Evolutionary conservation across 2,888 invertebrate genomes (phyloP).

Genomic region (Drosophila barbarae): DNA sequence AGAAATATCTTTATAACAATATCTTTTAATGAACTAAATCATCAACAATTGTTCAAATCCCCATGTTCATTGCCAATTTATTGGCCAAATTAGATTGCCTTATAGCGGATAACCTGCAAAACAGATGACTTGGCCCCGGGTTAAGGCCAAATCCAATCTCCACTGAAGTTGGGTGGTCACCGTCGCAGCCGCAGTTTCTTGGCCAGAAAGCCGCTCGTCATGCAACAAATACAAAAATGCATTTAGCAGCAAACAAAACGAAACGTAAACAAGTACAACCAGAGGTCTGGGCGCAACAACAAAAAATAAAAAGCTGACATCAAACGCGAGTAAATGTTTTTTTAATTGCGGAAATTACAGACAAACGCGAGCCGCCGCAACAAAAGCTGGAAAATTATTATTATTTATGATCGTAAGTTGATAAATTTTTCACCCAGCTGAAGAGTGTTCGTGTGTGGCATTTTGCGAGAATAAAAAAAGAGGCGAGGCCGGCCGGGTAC

Average conservation of each 20-base stretch:
- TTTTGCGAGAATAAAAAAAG: slow-evolving; percentile 29
- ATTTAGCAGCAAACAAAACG: slow-evolving; percentile 41
- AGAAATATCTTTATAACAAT: neutral
- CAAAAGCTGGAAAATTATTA: slow-evolving; percentile 70
- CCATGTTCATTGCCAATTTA: too few species aligned
- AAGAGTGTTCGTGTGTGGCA: slow-evolving; percentile 76
- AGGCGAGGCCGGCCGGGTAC: slow-evolving; percentile 14
- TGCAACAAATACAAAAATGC: slow-evolving; percentile 48
- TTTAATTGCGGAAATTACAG: slow-evolving; percentile 79
- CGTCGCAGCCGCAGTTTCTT: slow-evolving; percentile 22
- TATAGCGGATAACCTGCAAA: slow-evolving; percentile 25
- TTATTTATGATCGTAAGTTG: slow-evolving; percentile 57
- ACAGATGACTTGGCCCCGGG: slow-evolving; percentile 27
- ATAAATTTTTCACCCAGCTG: slow-evolving; percentile 47
- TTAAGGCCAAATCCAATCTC: slow-evolving; percentile 20
- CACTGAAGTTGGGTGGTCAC: slow-evolving; percentile 31
- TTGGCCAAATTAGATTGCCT: slow-evolving; percentile 1
- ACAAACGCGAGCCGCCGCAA: slow-evolving; percentile 56
- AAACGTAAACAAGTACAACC: slow-evolving; percentile 33
- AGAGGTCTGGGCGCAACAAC: slow-evolving; percentile 14
- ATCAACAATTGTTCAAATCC: neutral
- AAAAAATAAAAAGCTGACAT: slow-evolving; percentile 41
- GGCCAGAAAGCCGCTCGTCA: slow-evolving; percentile 64
- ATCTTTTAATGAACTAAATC: neutral
- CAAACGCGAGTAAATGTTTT: slow-evolving; percentile 77